Base-by-base conservation (phyloP, 2,113 vertebrate species). In the Chaetodon auriga region DNA sequence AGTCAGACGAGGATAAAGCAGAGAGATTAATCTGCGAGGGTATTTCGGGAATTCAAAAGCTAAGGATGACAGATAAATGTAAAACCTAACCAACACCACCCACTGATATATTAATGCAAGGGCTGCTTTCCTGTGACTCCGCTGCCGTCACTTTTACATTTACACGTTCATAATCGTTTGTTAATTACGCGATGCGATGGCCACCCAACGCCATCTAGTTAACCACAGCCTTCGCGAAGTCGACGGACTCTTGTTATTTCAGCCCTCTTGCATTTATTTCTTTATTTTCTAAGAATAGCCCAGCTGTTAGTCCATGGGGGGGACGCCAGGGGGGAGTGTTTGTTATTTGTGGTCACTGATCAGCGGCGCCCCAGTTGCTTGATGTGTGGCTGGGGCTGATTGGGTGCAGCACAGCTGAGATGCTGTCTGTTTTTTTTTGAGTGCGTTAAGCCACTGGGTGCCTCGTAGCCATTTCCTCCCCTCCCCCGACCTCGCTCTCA, bases 281-380 rank as follows among this genome's bases (percentile, higher is more conserved):
- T 70, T 70, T 71, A 46, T 65, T 73, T 53, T 75, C 81, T 78
- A 78, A 87, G 73, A 85, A 81, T 77, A 90, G 80, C 70, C 80
- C 87, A 88, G 83, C 80, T 91, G 92, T 85, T 80, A 15, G 69
- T 82, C 18, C n/a, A 0, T 36, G 21, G 43, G 75, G 30, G 57
- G 54, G 15, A 82, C 0, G 64, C 81, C 80, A 46, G 71, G 43
- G 83, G 83, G 82, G 82, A 68, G 75, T 62, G 63, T 82, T 79
- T 83, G 74, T 65, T 86, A 86, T 86, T 78, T 74, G 68, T 89
- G 86, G 86, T 90, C 85, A 90, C 72, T 88, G 81, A 91, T 89
- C 78, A 84, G 74, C 41, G 7, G 65, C 41, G 54, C 74, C 73
- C 69, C 57, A 74, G 70, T 86, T 86, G 76, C 21, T n/a, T 78